A percentile compares a stretch with the other conserved stretches of the same genome.
Conservation (phyloP, 2,888 invertebrate genomes). For the Adela reaumurella region DNA sequence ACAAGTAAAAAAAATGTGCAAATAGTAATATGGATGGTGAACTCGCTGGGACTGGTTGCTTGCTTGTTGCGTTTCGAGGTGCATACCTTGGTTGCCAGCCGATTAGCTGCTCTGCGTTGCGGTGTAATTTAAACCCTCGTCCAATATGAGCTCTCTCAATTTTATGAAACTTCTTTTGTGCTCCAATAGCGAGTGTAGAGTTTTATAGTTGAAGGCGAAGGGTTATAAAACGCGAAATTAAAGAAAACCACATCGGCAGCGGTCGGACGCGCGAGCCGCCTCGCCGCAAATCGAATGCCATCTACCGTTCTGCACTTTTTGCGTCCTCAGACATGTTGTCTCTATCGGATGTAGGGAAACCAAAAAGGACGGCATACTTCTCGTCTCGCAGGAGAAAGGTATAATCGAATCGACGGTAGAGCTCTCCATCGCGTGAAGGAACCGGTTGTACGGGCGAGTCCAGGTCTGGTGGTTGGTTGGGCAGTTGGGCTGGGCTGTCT, state of each 20-base stretch:
- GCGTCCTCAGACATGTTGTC: no score
- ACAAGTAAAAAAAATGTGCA: no score
- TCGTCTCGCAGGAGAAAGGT: no score
- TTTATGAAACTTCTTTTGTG: not conserved
- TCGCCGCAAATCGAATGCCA: no score
- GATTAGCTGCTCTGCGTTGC: not conserved
- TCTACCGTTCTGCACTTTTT: no score
- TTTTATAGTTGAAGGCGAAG: not conserved
- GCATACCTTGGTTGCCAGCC: no score
- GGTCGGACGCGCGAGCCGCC: not conserved
- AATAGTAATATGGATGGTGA: no score
- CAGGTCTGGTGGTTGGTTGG: not conserved
- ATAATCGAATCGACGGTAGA: not conserved
- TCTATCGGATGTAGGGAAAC: no score
- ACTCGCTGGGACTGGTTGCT: no score
- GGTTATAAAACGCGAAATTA: not conserved
- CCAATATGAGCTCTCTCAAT: not conserved
- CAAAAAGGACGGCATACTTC: no score
- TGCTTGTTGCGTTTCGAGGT: no score
- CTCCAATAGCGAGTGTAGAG: not conserved
- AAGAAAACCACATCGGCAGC: not conserved
- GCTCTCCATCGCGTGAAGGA: slow-evolving; percentile 30
- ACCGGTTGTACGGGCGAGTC: slow-evolving; percentile 30
- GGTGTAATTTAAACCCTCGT: not conserved
- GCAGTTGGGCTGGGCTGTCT: no score